phyloP scores from a whole-genome alignment of 2,113 vertebrate genomes.

The Gallinago media region DNA sequence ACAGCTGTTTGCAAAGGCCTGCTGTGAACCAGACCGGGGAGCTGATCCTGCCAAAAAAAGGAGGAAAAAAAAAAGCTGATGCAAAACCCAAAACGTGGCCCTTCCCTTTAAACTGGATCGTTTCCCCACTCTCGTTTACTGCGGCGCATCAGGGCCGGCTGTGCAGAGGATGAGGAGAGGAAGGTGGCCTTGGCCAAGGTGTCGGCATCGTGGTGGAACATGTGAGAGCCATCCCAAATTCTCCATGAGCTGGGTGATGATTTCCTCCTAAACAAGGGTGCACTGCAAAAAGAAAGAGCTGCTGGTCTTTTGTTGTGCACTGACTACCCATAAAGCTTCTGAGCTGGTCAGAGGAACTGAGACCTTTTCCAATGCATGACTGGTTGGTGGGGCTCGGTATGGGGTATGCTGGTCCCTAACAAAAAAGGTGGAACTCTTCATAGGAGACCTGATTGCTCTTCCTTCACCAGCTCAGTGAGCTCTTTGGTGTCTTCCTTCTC shows the following conservation, averaged over 20 bases:
- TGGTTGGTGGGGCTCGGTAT: not conserved
- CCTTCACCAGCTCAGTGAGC: not conserved
- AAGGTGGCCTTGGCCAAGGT: not conserved
- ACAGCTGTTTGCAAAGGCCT: not conserved
- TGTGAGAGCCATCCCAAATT: accelerated
- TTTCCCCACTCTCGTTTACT: not conserved
- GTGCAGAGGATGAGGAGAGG: not conserved
- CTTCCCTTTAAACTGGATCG: not conserved
- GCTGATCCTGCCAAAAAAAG: not conserved
- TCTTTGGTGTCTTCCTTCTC: not conserved
- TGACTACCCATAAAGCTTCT: not conserved
- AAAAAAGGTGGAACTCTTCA: not conserved
- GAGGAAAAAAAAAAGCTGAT: not conserved
- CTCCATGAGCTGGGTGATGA: not conserved
- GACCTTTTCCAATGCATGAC: not conserved
- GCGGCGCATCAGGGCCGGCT: not conserved
- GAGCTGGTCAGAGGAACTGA: not conserved
- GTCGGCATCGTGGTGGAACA: accelerated
- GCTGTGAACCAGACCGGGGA: not conserved
- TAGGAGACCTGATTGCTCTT: not conserved
- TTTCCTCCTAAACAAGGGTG: accelerated
- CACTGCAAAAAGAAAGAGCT: not conserved
- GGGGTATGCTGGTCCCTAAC: not conserved
- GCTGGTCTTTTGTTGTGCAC: not conserved
- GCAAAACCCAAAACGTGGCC: not conserved